A percentile compares a stretch with the other conserved stretches of the same genome.
Evolutionary conservation across 1,140 invertebrate genomes (phyloP).

Genomic region (Pissodes strobi): DNA sequence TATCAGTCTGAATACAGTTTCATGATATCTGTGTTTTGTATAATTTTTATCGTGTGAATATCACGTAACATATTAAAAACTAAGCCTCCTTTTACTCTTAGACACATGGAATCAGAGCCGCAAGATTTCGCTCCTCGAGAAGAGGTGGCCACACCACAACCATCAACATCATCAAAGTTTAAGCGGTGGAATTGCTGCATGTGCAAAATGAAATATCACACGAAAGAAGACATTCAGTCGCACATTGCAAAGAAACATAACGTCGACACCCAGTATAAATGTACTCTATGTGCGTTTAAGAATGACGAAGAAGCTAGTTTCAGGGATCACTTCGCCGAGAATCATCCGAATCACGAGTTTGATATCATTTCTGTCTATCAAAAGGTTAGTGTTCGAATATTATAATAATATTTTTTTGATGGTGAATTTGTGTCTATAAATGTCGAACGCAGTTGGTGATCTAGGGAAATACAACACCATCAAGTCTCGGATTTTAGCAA

Average conservation of each 20-base stretch:
- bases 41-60: too few relatives aligned
- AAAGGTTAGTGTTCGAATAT: constrained; percentile 22
- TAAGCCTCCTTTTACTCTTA: constrained; percentile 17
- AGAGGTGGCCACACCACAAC: constrained; percentile 36
- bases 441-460: too few relatives aligned
- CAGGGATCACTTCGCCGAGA: constrained; percentile 61
- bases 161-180: constrained; percentile 55
- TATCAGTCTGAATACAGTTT: too few relatives aligned
- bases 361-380: constrained; percentile 46
- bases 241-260: constrained; percentile 65
- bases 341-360: constrained; percentile 57
- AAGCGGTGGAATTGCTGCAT: constrained; percentile 73
- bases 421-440: too few relatives aligned
- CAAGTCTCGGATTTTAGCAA: too few relatives aligned
- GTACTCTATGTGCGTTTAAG: constrained; percentile 65
- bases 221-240: constrained; percentile 62
- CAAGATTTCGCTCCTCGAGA: constrained; percentile 23
- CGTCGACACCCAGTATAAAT: constrained; percentile 70
- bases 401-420: not conserved
- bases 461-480: too few relatives aligned
- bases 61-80: too few relatives aligned
- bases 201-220: constrained; percentile 65
- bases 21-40: too few relatives aligned
- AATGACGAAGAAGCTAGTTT: constrained; percentile 62
- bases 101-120: constrained; percentile 60